phyloP scores from a whole-genome alignment of 2,113 vertebrate genomes.

The Podarcis raffonei region DNA sequence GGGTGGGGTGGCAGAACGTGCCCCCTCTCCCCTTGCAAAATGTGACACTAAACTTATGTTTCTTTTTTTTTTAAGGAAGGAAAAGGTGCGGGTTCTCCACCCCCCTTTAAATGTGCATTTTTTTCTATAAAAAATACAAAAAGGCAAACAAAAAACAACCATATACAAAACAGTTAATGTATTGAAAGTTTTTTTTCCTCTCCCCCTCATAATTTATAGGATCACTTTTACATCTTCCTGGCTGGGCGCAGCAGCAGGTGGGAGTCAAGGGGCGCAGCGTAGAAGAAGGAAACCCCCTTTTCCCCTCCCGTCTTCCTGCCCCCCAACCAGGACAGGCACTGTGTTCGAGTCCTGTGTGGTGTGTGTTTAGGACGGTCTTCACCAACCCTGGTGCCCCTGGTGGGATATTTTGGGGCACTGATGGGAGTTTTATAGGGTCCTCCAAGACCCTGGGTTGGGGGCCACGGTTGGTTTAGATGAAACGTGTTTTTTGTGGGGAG shows the following conservation, averaged over 20 bases:
- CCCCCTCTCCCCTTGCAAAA: not conserved
- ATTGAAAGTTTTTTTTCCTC: not conserved
- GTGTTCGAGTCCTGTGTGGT: not conserved
- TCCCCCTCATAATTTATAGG: not conserved
- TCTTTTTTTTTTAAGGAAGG: not conserved
- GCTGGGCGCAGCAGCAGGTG: not conserved
- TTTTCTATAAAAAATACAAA: not conserved
- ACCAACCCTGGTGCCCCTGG: too few species aligned
- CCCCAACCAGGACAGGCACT: not conserved
- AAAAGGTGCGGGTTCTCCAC: not conserved
- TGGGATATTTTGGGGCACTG: too few species aligned
- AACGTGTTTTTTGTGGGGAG: not conserved
- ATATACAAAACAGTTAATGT: not conserved
- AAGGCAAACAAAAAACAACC: not conserved
- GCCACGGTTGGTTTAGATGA: too few species aligned
- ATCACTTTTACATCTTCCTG: not conserved
- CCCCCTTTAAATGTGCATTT: not conserved
- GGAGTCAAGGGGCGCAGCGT: not conserved
- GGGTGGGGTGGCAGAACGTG: not conserved
- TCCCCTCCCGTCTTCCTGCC: too few species aligned
- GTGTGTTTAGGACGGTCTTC: not conserved
- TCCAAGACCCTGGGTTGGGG: too few species aligned
- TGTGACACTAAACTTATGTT: conserved; percentile 21
- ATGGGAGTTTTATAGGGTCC: too few species aligned
- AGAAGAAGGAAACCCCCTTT: too few species aligned